Conservation (phyloP, 1,140 invertebrate species). For the Lepidurus arcticus region DNA sequence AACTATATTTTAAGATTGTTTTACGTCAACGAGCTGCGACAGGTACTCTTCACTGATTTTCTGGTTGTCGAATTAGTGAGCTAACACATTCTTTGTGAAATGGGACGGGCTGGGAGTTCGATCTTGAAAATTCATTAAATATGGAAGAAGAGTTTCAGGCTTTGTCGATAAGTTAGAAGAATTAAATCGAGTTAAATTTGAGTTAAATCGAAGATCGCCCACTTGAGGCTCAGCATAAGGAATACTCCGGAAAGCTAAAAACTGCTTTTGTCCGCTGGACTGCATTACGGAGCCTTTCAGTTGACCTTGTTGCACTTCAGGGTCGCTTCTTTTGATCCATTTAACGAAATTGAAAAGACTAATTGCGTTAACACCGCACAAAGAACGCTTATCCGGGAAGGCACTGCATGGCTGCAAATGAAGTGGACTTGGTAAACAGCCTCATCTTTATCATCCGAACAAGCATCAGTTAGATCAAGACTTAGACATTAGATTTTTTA, state of each 20-base stretch:
- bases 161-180: constrained; percentile 19
- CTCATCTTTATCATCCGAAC: too few species aligned
- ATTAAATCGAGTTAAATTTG: too few species aligned
- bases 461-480: too few species aligned
- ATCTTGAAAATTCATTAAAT: neutral
- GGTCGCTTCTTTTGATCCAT: too few species aligned
- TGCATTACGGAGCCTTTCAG: constrained; percentile 2
- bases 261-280: constrained; percentile 35
- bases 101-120: too few species aligned
- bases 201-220: constrained; percentile 75
- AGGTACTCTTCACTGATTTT: neutral
- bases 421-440: too few species aligned
- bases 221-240: constrained; percentile 90
- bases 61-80: constrained; percentile 21
- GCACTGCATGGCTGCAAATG: too few species aligned
- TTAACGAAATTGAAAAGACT: too few species aligned
- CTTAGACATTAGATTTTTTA: too few species aligned
- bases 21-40: neutral
- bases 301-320: neutral
- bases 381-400: too few species aligned
- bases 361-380: too few species aligned
- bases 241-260: constrained; percentile 68
- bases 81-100: neutral
- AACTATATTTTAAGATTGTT: neutral
- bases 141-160: neutral